Evolutionary conservation across 2,888 invertebrate species (phyloP).

Genomic region (Caenorhabditis sp.): DNA sequence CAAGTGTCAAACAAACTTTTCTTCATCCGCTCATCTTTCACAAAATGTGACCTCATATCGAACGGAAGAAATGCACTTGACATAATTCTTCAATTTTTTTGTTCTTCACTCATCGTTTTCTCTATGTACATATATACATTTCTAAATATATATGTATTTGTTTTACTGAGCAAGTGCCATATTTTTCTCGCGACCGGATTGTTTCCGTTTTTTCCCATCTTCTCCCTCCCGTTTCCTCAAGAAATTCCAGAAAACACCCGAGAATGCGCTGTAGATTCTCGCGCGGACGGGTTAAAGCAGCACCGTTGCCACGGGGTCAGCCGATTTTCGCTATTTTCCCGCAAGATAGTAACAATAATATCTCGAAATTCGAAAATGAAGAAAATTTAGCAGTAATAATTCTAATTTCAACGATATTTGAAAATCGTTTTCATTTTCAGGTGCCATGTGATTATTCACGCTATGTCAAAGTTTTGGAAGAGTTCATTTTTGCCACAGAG

Average conservation of each 20-base stretch:
- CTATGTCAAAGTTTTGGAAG: conserved; percentile 28
- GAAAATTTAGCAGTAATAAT: background rate
- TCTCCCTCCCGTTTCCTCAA: background rate
- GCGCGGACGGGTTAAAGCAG: conserved; percentile 40
- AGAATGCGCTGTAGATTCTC: conserved; percentile 42
- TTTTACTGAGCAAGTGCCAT: background rate
- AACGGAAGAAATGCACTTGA: conserved; percentile 2
- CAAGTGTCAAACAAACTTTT: background rate
- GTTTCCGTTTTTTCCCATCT: background rate
- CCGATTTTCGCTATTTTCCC: conserved; percentile 14
- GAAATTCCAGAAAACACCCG: background rate
- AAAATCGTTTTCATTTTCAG: conserved; percentile 4
- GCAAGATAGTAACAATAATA: conserved; percentile 9
- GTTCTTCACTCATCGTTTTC: background rate
- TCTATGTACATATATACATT: background rate
- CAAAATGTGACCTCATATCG: background rate
- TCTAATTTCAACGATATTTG: background rate
- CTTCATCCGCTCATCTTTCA: background rate
- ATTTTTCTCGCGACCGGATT: background rate
- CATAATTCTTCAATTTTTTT: conserved; percentile 1
- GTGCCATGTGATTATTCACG: conserved; percentile 7
- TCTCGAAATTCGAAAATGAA: background rate
- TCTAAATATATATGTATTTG: background rate
- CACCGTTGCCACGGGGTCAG: conserved; percentile 33
- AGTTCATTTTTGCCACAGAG: conserved; percentile 42